Evolutionary conservation across 2,888 invertebrate species (phyloP).

Genomic region (Theretra japonica): DNA sequence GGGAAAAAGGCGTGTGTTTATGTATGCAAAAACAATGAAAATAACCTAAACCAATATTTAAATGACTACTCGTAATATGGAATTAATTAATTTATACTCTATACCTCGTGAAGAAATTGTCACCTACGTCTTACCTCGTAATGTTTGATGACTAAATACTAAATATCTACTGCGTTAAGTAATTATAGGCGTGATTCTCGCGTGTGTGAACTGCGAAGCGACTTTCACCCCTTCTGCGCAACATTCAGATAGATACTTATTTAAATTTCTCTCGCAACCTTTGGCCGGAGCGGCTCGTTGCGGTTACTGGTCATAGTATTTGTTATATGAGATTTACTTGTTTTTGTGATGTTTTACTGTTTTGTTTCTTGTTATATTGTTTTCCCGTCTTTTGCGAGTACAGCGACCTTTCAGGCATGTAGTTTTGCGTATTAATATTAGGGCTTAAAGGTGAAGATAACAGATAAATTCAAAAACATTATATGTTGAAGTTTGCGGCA

Average conservation of each 20-base stretch:
- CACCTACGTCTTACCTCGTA: no score
- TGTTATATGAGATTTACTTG: not conserved
- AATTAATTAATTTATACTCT: no score
- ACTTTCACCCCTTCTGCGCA: constrained; percentile 11
- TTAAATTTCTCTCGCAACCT: constrained; percentile 24
- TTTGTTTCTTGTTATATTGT: not conserved
- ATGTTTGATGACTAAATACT: not conserved
- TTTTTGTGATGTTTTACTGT: constrained; percentile 9
- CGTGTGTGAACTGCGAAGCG: not conserved
- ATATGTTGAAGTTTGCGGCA: no score
- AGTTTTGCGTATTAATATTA: not conserved
- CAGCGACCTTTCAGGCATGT: not conserved
- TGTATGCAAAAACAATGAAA: no score
- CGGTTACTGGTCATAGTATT: not conserved
- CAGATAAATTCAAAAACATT: no score
- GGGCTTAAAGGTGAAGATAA: no score
- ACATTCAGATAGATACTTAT: not conserved
- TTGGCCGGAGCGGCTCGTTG: constrained; percentile 8
- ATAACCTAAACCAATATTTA: no score
- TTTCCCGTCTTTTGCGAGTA: not conserved
- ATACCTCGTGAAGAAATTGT: not conserved
- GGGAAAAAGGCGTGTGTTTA: no score
- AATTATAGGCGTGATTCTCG: constrained; percentile 3
- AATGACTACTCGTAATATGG: no score
- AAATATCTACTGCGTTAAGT: constrained; percentile 1